Conservation (phyloP, 1,140 invertebrate genomes). For the Ptiloglossa arizonensis region DNA sequence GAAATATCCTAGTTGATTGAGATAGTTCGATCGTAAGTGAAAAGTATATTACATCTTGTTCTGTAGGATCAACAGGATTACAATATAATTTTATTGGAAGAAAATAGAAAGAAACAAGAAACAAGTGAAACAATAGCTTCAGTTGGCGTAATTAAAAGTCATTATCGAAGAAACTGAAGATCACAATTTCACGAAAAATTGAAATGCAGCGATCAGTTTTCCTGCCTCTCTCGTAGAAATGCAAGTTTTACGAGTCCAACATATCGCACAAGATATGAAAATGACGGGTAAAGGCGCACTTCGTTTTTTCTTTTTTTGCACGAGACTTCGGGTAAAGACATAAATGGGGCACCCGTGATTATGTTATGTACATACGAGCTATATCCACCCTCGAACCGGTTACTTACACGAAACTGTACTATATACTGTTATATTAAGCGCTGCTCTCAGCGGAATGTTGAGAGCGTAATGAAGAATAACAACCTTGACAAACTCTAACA, state of each 20-base stretch:
- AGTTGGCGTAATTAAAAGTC: neutral
- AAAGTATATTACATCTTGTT: conserved; percentile 24
- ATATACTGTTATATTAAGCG: conserved; percentile 66
- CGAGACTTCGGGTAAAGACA: conserved; percentile 30
- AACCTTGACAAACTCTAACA: conserved; percentile 94
- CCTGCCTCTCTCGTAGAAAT: conserved; percentile 20
- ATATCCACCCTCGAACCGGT: conserved; percentile 33
- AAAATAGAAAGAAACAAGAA: neutral
- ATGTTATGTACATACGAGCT: conserved; percentile 55
- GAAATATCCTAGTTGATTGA: conserved; percentile 20
- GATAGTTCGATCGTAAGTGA: conserved; percentile 14
- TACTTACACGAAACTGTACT: conserved; percentile 38
- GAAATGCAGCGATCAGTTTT: conserved; percentile 49
- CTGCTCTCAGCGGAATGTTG: conserved; percentile 76
- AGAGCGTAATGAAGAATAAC: conserved; percentile 84
- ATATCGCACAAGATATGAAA: neutral
- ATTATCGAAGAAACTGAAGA: neutral
- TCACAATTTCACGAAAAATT: neutral
- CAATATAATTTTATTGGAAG: neutral
- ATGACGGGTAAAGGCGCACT: neutral
- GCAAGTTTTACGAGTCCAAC: neutral
- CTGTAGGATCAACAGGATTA: conserved; percentile 35
- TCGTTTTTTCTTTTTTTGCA: conserved; percentile 23
- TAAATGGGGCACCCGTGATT: conserved; percentile 40
- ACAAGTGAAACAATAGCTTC: neutral